These are phyloP conservation scores for Cylas formicarius DNA, from an alignment of 1,140 invertebrate species.

Conservation along the genomic window DNA sequence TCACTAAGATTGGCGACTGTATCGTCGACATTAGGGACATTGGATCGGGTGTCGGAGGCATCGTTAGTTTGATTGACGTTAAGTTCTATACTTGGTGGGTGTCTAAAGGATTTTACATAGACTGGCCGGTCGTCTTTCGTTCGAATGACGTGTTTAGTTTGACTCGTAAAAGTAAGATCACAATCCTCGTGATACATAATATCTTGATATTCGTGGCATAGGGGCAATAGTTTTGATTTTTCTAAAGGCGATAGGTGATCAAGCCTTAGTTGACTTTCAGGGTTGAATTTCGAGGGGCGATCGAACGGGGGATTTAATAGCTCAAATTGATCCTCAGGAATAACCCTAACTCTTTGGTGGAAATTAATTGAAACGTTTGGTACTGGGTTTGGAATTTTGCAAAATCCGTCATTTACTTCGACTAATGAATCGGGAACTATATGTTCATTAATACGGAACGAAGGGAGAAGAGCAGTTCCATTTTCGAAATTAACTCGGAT, in stretches of 20 bases:
- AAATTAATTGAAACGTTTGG: constrained; percentile 10
- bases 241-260: constrained; percentile 10
- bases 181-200: too few relatives aligned
- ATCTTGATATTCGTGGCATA: too few relatives aligned
- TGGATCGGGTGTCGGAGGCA: too few relatives aligned
- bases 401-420: constrained; percentile 11
- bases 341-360: constrained; percentile 11
- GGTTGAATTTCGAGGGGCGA: constrained; percentile 1
- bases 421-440: constrained; percentile 9
- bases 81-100: constrained; percentile 17
- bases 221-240: constrained; percentile 9
- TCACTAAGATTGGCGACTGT: constrained; percentile 5
- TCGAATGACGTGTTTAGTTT: constrained; percentile 12
- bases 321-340: constrained; percentile 5
- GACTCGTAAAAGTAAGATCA: constrained; percentile 6
- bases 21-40: constrained; percentile 1
- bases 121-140: constrained; percentile 6
- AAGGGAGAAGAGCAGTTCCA: constrained; percentile 11
- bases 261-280: constrained; percentile 2
- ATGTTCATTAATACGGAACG: constrained; percentile 10
- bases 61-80: constrained; percentile 13
- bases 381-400: constrained; percentile 9
- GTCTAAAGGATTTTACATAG: constrained; percentile 25
- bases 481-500: constrained; percentile 10
- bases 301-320: constrained; percentile 1